Conservation (phyloP, 2,113 vertebrate species). For the Chlorodrepanis virens region DNA sequence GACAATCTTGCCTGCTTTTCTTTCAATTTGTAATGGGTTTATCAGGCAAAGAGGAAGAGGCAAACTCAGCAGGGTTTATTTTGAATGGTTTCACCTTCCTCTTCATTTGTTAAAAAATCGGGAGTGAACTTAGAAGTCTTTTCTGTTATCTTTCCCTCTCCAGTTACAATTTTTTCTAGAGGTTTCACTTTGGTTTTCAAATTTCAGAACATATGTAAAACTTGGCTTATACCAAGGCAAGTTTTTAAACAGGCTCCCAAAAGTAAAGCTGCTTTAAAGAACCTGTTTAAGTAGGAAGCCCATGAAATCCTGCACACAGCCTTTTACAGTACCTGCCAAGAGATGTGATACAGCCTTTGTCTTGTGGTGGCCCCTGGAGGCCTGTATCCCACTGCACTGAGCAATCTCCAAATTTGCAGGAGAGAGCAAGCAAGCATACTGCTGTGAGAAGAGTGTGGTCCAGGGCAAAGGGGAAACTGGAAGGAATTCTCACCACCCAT, state of each 20-base stretch:
- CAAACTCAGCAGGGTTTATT: background rate
- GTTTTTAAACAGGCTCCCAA: background rate
- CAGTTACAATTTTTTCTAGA: background rate
- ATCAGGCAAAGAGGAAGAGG: background rate
- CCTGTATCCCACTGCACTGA: background rate
- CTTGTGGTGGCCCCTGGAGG: background rate
- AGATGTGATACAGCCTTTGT: background rate
- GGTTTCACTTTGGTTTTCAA: background rate
- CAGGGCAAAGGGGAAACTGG: background rate
- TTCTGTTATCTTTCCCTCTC: background rate
- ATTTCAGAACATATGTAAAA: background rate
- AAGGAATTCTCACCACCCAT: conserved; percentile 58
- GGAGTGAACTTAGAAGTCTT: background rate
- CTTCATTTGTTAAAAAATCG: background rate
- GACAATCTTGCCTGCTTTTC: background rate
- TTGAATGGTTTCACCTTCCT: background rate
- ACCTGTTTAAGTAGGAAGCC: background rate
- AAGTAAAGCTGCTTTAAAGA: background rate
- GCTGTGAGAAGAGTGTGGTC: background rate
- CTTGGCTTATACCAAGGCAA: background rate
- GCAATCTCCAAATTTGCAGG: background rate
- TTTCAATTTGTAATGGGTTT: background rate
- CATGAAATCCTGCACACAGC: background rate
- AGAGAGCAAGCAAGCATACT: background rate
- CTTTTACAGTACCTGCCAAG: background rate